A percentile compares a stretch with the other conserved stretches of the same genome.
Evolutionary conservation across 2,888 invertebrate genomes (phyloP).

Genomic region (Elaeidobius kamerunicus): DNA sequence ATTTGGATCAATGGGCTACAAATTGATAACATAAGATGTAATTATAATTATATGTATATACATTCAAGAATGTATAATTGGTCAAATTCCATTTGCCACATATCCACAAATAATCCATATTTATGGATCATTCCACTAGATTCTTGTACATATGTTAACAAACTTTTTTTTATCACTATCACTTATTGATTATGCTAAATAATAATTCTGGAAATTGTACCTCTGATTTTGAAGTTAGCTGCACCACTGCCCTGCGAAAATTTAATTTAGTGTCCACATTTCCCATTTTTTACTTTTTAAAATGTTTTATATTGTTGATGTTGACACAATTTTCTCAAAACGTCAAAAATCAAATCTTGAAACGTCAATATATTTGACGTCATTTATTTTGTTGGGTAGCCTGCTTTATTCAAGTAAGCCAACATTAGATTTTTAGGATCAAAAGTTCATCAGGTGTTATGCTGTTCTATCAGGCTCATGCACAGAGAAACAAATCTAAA

Average conservation of each 20-base stretch:
- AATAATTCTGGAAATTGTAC: constrained; percentile 51
- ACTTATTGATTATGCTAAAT: not conserved
- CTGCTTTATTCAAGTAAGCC: too few species aligned
- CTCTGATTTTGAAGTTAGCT: constrained; percentile 94
- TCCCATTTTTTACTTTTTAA: constrained; percentile 73
- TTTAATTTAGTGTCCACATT: constrained; percentile 97
- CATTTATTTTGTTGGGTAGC: too few species aligned
- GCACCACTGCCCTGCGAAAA: constrained; percentile 97
- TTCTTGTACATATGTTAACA: constrained; percentile 18
- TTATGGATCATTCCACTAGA: not conserved
- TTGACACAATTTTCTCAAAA: constrained; percentile 16
- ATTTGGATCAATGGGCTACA: constrained; percentile 83
- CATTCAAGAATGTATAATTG: not conserved
- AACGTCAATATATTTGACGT: too few species aligned
- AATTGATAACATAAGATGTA: constrained; percentile 2
- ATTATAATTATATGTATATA: not conserved
- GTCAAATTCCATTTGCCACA: constrained; percentile 13
- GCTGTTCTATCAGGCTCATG: too few species aligned
- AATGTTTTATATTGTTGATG: constrained; percentile 11
- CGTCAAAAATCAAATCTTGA: too few species aligned
- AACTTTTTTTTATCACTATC: not conserved
- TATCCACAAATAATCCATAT: constrained; percentile 16
- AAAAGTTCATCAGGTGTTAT: too few species aligned
- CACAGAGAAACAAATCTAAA: too few species aligned
- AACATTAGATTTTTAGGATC: too few species aligned